These are phyloP conservation scores for Galaxea fascicularis DNA, from an alignment of 92 coral and sea anemone species.

Conservation along the genomic window DNA sequence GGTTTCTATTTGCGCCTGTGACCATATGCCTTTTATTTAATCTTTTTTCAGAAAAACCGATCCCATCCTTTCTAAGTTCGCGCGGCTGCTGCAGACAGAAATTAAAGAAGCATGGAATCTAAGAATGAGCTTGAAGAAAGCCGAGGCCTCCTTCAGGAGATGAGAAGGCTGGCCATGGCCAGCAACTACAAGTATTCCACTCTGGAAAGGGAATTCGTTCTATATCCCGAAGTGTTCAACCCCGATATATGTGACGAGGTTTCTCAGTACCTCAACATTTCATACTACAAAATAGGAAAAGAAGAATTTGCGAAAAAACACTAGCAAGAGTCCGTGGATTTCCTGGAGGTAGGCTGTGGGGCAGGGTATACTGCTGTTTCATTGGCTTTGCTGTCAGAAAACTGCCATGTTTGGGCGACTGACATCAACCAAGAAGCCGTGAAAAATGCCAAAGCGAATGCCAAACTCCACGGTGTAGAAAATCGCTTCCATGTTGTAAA, in stretches of 20 bases:
- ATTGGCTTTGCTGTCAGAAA: conserved; percentile 39
- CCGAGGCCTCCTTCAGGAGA: not conserved
- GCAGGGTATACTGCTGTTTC: conserved; percentile 40
- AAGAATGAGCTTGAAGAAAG: not conserved
- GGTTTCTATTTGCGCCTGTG: too few relatives aligned
- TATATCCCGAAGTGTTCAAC: not conserved
- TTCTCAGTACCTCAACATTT: not conserved
- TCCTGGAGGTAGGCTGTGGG: conserved; percentile 50
- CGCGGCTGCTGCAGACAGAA: not conserved
- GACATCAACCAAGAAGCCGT: conserved; percentile 43
- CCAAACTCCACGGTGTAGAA: conserved; percentile 41
- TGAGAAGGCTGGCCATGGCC: not conserved
- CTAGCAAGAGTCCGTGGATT: conserved; percentile 1
- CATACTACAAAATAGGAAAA: not conserved
- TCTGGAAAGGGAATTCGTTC: not conserved
- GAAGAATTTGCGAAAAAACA: not conserved
- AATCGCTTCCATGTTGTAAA: conserved; percentile 30
- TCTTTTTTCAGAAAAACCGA: not conserved
- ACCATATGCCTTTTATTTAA: too few relatives aligned
- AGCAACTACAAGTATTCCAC: not conserved
- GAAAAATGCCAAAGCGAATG: conserved; percentile 43
- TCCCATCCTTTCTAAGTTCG: not conserved
- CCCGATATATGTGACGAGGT: not conserved
- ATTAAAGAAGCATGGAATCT: not conserved
- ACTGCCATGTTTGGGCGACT: conserved; percentile 44